Percentiles rank a stretch among this genome's conserved stretches.
Conservation (phyloP, 2,113 vertebrate species). For the Mus pahari region DNA sequence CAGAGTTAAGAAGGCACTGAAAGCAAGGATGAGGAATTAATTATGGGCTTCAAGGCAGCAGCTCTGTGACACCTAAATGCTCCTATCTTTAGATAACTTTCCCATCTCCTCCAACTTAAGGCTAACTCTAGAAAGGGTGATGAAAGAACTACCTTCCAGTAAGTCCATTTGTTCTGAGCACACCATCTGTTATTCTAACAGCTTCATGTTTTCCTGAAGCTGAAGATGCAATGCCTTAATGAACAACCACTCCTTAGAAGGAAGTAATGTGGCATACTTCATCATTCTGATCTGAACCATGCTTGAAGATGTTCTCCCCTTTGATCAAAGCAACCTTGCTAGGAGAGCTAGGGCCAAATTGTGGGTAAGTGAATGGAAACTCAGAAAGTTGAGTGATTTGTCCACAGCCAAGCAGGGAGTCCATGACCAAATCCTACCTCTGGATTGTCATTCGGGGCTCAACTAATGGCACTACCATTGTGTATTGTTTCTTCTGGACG, state of each 20-base stretch:
- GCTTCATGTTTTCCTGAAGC: slow-evolving; percentile 17
- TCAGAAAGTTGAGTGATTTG: slow-evolving; percentile 5
- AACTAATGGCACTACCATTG: background rate
- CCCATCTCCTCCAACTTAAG: slow-evolving; percentile 60
- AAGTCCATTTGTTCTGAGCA: slow-evolving; percentile 39
- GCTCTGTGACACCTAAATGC: slow-evolving; percentile 67
- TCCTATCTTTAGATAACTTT: slow-evolving; percentile 74
- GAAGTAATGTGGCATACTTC: background rate
- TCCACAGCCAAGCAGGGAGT: slow-evolving; percentile 1
- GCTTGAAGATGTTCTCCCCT: background rate
- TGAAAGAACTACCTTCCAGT: slow-evolving; percentile 43
- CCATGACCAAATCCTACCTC: background rate
- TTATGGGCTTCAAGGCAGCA: slow-evolving; percentile 53
- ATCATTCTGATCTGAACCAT: background rate
- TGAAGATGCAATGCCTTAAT: slow-evolving; percentile 15
- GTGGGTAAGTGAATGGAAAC: background rate
- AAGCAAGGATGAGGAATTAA: slow-evolving; percentile 71
- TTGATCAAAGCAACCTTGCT: background rate
- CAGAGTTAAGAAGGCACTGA: slow-evolving; percentile 61
- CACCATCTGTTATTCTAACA: background rate
- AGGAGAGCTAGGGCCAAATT: slow-evolving; percentile 3
- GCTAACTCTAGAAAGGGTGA: slow-evolving; percentile 51
- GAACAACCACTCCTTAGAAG: background rate
- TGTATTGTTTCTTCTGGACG: background rate
- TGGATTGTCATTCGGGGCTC: background rate